Conservation (phyloP, 2,888 invertebrate species). For the Athalia circularis region DNA sequence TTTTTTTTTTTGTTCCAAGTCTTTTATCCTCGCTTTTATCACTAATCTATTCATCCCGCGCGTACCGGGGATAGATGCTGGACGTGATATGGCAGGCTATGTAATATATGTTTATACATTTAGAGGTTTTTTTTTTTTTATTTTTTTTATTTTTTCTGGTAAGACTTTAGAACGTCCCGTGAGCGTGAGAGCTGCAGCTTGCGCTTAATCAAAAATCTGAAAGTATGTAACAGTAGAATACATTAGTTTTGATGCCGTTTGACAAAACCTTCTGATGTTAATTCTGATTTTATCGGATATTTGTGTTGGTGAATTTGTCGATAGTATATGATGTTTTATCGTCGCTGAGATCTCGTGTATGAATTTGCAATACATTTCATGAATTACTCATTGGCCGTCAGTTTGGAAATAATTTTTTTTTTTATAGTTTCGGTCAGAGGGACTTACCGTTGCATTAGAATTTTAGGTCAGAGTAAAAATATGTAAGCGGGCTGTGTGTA, state of each 20-base stretch:
- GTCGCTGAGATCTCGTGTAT: constrained; percentile 15
- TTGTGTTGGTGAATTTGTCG: constrained; percentile 7
- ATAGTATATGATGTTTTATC: neutral
- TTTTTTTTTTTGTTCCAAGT: neutral
- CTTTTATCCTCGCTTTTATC: neutral
- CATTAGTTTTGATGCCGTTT: neutral
- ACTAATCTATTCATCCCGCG: neutral
- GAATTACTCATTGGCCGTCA: constrained; percentile 25
- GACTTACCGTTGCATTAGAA: constrained; percentile 17
- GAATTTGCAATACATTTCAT: constrained; percentile 24
- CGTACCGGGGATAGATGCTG: too few species aligned
- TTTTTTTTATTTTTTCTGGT: too few species aligned
- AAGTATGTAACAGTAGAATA: neutral
- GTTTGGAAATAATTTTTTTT: constrained; percentile 4
- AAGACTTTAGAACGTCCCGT: too few species aligned
- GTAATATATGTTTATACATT: too few species aligned
- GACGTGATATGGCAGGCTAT: too few species aligned
- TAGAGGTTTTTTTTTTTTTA: too few species aligned
- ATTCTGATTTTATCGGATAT: neutral
- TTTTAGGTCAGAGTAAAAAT: constrained; percentile 20
- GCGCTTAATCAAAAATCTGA: neutral
- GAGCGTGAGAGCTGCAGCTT: neutral
- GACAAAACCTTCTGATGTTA: neutral
- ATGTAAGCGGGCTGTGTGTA: neutral
- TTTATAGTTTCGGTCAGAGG: neutral